Percentiles rank a stretch among this genome's conserved stretches.
These are phyloP conservation scores for Mesocentrotus franciscanus DNA, from an alignment of 53 echinoderm and acorn worm species.

Conservation along the genomic window DNA sequence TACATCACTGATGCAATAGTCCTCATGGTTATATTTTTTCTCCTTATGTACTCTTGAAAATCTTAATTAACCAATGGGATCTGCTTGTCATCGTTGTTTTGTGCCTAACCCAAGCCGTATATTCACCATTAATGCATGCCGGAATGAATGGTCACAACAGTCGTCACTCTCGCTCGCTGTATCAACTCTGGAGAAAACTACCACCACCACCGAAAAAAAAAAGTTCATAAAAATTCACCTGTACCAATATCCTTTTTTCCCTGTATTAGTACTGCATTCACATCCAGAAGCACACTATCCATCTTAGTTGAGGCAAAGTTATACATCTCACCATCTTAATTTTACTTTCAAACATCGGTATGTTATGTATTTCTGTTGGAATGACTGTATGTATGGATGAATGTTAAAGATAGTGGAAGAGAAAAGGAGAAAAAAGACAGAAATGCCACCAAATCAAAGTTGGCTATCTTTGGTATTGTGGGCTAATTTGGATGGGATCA, in stretches of 20 bases:
- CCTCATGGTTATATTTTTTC: constrained; percentile 17
- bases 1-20: constrained; percentile 14
- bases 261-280: constrained; percentile 62
- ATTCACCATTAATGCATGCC: constrained; percentile 67
- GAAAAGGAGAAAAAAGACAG: not conserved
- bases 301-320: constrained; percentile 54
- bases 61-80: constrained; percentile 56
- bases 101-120: constrained; percentile 65
- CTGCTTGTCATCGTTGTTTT: constrained; percentile 57
- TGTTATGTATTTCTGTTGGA: not conserved
- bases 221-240: constrained; percentile 4
- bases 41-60: constrained; percentile 46
- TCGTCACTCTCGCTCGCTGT: constrained; percentile 55
- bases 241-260: constrained; percentile 30
- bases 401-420: not conserved
- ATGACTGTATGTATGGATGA: not conserved
- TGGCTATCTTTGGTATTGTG: not conserved
- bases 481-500: not conserved
- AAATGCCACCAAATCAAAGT: too few species aligned
- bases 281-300: constrained; percentile 50
- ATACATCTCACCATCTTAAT: constrained; percentile 55
- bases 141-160: constrained; percentile 62
- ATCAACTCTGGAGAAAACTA: constrained; percentile 53
- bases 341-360: constrained; percentile 49
- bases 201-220: constrained; percentile 20